Evolutionary conservation across 2,797 vertebrate species (phyloP).

Genomic region (Poliocrania exsul): DNA sequence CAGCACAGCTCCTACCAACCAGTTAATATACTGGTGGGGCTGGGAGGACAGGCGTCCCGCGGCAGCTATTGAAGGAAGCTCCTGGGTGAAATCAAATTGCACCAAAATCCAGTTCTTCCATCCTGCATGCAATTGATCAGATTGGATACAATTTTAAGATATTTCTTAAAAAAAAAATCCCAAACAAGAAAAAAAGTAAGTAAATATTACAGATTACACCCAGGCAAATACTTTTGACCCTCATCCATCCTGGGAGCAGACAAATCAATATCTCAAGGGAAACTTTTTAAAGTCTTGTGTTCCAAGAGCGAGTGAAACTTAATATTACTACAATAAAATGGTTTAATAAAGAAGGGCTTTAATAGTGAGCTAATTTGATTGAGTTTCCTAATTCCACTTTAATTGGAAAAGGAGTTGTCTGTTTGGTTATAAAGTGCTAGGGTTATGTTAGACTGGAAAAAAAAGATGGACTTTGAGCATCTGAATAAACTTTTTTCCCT

Average conservation of each 20-base stretch:
- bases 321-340: constrained; percentile 82
- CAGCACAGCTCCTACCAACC: constrained; percentile 61
- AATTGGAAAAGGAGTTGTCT: constrained; percentile 83
- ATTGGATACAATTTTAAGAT: constrained; percentile 28
- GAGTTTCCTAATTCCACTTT: constrained; percentile 87
- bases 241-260: constrained; percentile 4
- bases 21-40: constrained; percentile 59
- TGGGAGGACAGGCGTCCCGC: constrained; percentile 37
- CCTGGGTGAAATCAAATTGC: constrained; percentile 18
- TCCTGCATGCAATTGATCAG: neutral
- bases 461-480: constrained; percentile 61
- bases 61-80: neutral
- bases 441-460: constrained; percentile 65
- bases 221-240: constrained; percentile 59
- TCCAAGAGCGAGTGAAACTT: constrained; percentile 79
- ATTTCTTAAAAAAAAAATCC: neutral
- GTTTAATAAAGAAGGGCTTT: constrained; percentile 86
- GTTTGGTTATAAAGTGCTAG: constrained; percentile 76
- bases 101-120: neutral
- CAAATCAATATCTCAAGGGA: constrained; percentile 73
- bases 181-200: neutral
- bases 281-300: constrained; percentile 77
- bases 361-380: constrained; percentile 86
- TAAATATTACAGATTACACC: constrained; percentile 45
- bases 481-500: constrained; percentile 57